A percentile compares a stretch with the other conserved stretches of the same genome.
phyloP scores from a whole-genome alignment of 2,888 invertebrate genomes.

The Pachydiplax longipennis region DNA sequence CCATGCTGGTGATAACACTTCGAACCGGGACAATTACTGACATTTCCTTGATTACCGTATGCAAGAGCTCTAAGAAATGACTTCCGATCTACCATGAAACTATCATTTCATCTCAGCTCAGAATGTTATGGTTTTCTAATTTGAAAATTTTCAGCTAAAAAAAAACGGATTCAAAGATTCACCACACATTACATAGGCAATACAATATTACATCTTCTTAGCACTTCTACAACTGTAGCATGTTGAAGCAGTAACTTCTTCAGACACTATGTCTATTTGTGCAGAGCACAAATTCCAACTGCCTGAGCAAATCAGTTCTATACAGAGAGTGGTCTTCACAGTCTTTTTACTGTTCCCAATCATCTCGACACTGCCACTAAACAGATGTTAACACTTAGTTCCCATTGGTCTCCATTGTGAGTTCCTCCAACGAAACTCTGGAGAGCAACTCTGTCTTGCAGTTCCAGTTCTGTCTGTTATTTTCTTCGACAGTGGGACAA shows the following conservation, averaged over 20 bases:
- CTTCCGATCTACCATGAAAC: not conserved
- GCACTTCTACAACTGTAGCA: not conserved
- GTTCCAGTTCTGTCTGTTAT: not conserved
- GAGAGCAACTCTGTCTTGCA: not conserved
- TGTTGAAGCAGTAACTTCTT: not conserved
- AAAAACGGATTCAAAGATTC: not conserved
- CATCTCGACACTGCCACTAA: not conserved
- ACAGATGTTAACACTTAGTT: not conserved
- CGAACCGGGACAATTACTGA: not conserved
- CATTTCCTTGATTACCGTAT: not conserved
- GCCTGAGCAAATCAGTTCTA: not conserved
- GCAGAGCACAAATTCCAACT: not conserved
- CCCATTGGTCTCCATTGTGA: not conserved
- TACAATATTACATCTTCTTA: not conserved
- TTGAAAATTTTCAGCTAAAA: not conserved
- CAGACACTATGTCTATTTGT: not conserved
- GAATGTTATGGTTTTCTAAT: not conserved
- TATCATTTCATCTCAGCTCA: not conserved
- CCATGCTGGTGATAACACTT: not conserved
- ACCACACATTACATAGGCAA: not conserved
- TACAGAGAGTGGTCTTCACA: not conserved
- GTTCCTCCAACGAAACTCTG: not conserved
- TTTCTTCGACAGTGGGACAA: not conserved
- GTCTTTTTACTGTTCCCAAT: not conserved
- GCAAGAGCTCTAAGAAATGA: not conserved